A percentile compares a stretch with the other conserved stretches of the same genome.
These are phyloP conservation scores for Burhinus oedicnemus DNA, from an alignment of 2,113 vertebrate genomes.

Conservation along the genomic window DNA sequence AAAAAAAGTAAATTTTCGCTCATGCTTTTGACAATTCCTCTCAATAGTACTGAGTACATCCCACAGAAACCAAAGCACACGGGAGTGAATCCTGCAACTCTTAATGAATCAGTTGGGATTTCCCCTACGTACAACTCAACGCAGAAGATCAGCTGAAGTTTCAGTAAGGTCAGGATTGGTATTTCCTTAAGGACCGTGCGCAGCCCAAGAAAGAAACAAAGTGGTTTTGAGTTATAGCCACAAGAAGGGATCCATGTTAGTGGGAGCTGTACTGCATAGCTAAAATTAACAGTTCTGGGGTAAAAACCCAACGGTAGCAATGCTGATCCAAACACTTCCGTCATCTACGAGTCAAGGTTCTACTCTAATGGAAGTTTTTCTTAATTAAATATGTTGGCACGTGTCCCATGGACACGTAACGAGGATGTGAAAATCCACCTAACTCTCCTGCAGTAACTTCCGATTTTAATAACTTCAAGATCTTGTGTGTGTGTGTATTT, in stretches of 20 bases:
- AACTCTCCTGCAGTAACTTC: not conserved
- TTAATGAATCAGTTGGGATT: not conserved
- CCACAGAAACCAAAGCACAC: not conserved
- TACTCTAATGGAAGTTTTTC: no score
- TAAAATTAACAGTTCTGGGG: not conserved
- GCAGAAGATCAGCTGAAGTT: not conserved
- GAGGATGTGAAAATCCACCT: not conserved
- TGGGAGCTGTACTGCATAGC: accelerated
- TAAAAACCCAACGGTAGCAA: accelerated
- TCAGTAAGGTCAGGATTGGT: no score
- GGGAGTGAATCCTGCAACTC: not conserved
- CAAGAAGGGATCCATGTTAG: no score
- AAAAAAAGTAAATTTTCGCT: not conserved
- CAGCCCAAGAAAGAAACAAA: not conserved
- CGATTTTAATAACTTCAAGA: not conserved
- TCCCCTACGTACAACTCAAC: accelerated
- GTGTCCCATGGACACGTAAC: accelerated
- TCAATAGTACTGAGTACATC: accelerated
- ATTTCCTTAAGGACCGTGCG: no score
- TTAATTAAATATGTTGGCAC: not conserved
- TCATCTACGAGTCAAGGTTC: no score
- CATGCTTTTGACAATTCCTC: not conserved
- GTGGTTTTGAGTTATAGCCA: not conserved
- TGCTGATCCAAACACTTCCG: accelerated
- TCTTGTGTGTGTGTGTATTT: not conserved